These are phyloP conservation scores for Brachionus manjavacas DNA, from an alignment of 1,140 invertebrate species.

Conservation along the genomic window DNA sequence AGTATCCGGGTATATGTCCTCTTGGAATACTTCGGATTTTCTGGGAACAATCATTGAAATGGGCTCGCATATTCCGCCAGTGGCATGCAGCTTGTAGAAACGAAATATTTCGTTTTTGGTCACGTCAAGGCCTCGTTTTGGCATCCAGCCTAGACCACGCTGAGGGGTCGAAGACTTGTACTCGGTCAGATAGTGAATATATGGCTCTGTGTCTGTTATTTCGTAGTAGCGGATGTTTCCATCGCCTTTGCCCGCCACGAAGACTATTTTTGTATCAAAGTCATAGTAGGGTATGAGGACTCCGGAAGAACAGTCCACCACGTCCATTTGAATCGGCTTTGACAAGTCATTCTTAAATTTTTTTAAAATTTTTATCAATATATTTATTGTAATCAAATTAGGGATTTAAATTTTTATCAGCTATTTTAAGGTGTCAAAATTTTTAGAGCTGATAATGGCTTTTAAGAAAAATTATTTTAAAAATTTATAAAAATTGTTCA, in stretches of 20 bases:
- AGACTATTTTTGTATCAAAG: slow-evolving; percentile 83
- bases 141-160: slow-evolving; percentile 67
- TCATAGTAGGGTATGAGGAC: slow-evolving; percentile 88
- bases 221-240: slow-evolving; percentile 37
- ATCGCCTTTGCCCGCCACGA: slow-evolving; percentile 83
- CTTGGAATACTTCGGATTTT: slow-evolving; percentile 71
- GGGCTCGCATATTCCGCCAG: slow-evolving; percentile 77
- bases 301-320: slow-evolving; percentile 83
- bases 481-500: no score
- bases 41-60: slow-evolving; percentile 77
- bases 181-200: slow-evolving; percentile 14
- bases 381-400: no score
- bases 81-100: slow-evolving; percentile 82
- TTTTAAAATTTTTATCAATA: no score
- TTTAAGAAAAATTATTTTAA: no score
- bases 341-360: slow-evolving; percentile 64
- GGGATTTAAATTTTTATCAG: no score
- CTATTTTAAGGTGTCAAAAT: no score
- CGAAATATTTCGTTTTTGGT: slow-evolving; percentile 76
- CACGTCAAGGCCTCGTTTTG: slow-evolving; percentile 81
- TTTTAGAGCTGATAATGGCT: no score
- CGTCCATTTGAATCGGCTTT: slow-evolving; percentile 70
- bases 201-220: slow-evolving; percentile 28
- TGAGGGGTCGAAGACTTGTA: slow-evolving; percentile 26
- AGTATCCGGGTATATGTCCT: slow-evolving; percentile 88